Evolutionary conservation across 1,140 invertebrate genomes (phyloP).

Genomic region (Aplysia californica): DNA sequence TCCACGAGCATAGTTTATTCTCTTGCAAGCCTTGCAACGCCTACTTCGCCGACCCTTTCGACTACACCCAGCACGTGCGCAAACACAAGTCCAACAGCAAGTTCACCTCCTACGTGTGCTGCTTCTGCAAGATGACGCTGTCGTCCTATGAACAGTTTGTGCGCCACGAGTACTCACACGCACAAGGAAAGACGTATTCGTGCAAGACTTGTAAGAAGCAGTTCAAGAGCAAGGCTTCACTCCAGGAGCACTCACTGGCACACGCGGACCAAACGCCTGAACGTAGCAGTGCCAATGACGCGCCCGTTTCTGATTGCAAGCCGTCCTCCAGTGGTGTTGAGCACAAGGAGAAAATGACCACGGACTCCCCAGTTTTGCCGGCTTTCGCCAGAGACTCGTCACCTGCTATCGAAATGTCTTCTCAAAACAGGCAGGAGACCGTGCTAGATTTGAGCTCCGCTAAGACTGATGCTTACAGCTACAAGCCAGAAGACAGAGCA

Average conservation of each 20-base stretch:
- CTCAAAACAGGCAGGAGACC: too few species aligned
- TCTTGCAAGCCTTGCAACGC: slow-evolving; percentile 44
- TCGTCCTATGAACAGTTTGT: slow-evolving; percentile 49
- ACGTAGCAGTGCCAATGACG: too few species aligned
- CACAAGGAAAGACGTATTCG: slow-evolving; percentile 42
- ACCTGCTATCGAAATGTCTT: too few species aligned
- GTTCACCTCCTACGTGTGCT: slow-evolving; percentile 45
- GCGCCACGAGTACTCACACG: slow-evolving; percentile 54
- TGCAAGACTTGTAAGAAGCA: slow-evolving; percentile 48
- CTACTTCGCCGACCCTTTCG: slow-evolving; percentile 51
- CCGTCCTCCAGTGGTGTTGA: too few species aligned
- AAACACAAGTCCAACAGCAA: slow-evolving; percentile 44
- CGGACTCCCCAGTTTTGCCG: too few species aligned
- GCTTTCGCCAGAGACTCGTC: too few species aligned
- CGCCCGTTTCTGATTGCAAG: too few species aligned
- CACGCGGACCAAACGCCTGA: too few species aligned
- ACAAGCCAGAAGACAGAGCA: not conserved
- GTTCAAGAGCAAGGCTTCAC: slow-evolving; percentile 43
- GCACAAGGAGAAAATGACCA: too few species aligned
- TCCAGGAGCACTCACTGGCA: slow-evolving; percentile 44
- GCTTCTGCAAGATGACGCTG: slow-evolving; percentile 45
- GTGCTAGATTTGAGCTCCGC: too few species aligned
- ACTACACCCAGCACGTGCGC: slow-evolving; percentile 50
- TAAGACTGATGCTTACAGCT: too few species aligned
- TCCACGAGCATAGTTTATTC: slow-evolving; percentile 44